A percentile compares a stretch with the other conserved stretches of the same genome.
phyloP scores from a whole-genome alignment of 1,140 invertebrate species.

The Andricus grossulariae region DNA sequence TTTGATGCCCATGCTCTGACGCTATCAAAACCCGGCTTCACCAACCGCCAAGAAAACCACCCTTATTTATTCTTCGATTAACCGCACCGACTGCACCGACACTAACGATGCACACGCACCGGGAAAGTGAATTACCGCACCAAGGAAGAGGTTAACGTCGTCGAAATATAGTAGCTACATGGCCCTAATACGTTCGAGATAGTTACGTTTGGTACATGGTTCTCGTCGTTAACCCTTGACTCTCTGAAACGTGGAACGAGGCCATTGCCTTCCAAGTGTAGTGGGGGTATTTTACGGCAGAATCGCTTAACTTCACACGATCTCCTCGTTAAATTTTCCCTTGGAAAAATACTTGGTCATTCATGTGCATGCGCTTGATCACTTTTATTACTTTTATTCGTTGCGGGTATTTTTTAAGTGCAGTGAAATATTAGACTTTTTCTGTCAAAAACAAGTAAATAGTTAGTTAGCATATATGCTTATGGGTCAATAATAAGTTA shows the following conservation, averaged over 20 bases:
- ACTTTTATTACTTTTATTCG: too few relatives aligned
- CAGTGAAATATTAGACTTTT: too few relatives aligned
- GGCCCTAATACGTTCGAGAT: slow-evolving; percentile 24
- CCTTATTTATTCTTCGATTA: slow-evolving; percentile 71
- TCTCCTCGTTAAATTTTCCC: not conserved
- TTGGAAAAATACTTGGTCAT: too few relatives aligned
- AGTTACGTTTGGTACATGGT: slow-evolving; percentile 22
- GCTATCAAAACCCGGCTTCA: slow-evolving; percentile 58
- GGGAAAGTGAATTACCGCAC: slow-evolving; percentile 51
- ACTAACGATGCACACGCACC: slow-evolving; percentile 60
- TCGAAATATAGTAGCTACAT: slow-evolving; percentile 27
- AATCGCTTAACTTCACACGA: slow-evolving; percentile 4
- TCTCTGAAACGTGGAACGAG: slow-evolving; percentile 3
- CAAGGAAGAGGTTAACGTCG: slow-evolving; percentile 39
- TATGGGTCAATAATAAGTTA: too few relatives aligned
- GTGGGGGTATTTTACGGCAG: not conserved
- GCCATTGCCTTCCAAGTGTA: not conserved
- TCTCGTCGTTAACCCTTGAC: slow-evolving; percentile 25
- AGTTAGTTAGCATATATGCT: too few relatives aligned
- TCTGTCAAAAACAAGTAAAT: too few relatives aligned
- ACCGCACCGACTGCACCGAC: slow-evolving; percentile 47
- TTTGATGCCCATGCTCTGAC: slow-evolving; percentile 55
- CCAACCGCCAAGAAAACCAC: slow-evolving; percentile 51
- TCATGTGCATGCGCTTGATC: not conserved
- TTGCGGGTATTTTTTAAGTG: too few relatives aligned